Base-by-base conservation (phyloP, 2,888 invertebrate genomes). In the Panorpa germanica region DNA sequence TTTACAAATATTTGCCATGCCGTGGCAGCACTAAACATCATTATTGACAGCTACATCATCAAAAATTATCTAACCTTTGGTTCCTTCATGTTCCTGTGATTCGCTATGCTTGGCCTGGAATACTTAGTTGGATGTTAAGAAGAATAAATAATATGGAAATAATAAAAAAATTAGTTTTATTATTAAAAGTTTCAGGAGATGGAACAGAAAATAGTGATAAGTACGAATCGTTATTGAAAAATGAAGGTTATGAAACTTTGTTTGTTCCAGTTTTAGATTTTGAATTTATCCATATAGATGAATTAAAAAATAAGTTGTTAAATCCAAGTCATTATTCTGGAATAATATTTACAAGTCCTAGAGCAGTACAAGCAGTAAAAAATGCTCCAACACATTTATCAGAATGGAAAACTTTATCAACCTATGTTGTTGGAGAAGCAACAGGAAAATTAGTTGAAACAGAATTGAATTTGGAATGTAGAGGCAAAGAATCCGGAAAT, bases 291-390 rank as follows among this genome's bases (percentile, higher is more conserved):
- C 58, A 61, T 42, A 45, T 63, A 15, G 48, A 53, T 3, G 38
- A 46, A 33, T 45, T 65, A 32, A 45, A 39, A 7, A 41, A 45
- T 14, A 59, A 57, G 43, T 40, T 66, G n/a, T 36, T 46, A 30
- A 47, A 48, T 23, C 52, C 55, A 11, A 49, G 55, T 28, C 43
- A 50, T 20, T 65, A 58, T 45, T 50, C 52, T 26, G 66, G 57
- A 17, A 43, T 66, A 16, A 51, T 66, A 4, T 59, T 67, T 32
- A 62, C 63, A 3, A 65, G 65, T 42, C 65, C 65, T 2, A 49
- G 67, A 17, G 61, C 63, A 40, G 59, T 65, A 7, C 50, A 56
- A 37, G 63, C 63, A 3, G 51, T 57, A 3, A 42, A 45, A 23
- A 46, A 54, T 39, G 52, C 61, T 9, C 39, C 56, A 35, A 45